These are phyloP conservation scores for Harpegnathos saltator DNA, from an alignment of 1,140 invertebrate genomes.

Conservation along the genomic window DNA sequence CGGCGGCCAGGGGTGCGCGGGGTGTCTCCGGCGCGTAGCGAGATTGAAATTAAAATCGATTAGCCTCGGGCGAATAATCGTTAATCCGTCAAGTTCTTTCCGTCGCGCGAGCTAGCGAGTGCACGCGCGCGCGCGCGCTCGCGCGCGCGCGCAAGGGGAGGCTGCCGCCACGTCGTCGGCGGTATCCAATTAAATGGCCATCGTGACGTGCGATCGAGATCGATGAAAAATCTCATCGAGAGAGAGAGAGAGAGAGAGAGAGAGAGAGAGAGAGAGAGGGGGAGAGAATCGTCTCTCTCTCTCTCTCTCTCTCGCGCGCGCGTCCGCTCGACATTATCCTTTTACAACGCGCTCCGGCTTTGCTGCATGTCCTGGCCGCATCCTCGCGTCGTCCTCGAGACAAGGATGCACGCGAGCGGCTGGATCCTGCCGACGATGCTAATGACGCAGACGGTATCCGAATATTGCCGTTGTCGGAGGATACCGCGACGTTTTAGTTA, in stretches of 20 bases:
- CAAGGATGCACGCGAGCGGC: too few relatives aligned
- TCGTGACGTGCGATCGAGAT: constrained; percentile 62
- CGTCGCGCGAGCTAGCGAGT: constrained; percentile 51
- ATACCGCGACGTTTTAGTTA: too few relatives aligned
- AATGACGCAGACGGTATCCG: too few relatives aligned
- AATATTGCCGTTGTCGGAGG: too few relatives aligned
- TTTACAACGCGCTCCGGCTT: not conserved
- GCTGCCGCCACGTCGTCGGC: constrained; percentile 25
- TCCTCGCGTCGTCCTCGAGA: too few relatives aligned
- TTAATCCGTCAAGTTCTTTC: constrained; percentile 65
- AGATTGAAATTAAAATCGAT: constrained; percentile 76
- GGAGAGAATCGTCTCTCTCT: too few relatives aligned
- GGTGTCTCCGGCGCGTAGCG: constrained; percentile 55
- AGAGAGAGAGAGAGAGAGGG: too few relatives aligned
- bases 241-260: too few relatives aligned
- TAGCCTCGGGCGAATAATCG: constrained; percentile 69
- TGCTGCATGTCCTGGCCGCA: too few relatives aligned
- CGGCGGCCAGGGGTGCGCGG: constrained; percentile 4
- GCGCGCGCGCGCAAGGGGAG: not conserved
- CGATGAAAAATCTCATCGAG: constrained; percentile 56
- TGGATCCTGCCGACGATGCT: too few relatives aligned
- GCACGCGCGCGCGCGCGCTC: too few relatives aligned
- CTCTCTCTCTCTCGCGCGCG: not conserved
- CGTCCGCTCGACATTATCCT: constrained; percentile 11
- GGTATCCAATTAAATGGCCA: constrained; percentile 40